Evolutionary conservation across 2,113 vertebrate species (phyloP).

Genomic region (Australoheros scitulus): DNA sequence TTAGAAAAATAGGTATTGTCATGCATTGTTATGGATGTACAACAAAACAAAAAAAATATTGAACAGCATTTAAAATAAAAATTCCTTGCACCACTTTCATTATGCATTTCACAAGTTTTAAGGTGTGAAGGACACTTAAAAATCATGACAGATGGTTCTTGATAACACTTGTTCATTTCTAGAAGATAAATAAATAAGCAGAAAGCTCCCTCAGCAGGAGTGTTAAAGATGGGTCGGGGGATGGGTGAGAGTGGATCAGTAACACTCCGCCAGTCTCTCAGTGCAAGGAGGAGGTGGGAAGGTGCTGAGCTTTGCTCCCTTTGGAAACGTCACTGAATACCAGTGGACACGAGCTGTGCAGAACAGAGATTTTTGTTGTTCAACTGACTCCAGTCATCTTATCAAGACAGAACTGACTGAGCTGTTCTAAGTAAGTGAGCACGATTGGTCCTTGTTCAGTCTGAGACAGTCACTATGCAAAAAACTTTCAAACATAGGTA

Average conservation of each 20-base stretch:
- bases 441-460: slow-evolving; percentile 15
- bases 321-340: slow-evolving; percentile 46
- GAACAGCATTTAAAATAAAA: neutral
- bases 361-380: slow-evolving; percentile 61
- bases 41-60: neutral
- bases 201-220: slow-evolving; percentile 39
- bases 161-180: slow-evolving; percentile 47
- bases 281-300: slow-evolving; percentile 15
- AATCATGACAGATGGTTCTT: slow-evolving; percentile 49
- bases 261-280: slow-evolving; percentile 30
- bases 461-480: neutral
- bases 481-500: slow-evolving; percentile 14
- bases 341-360: slow-evolving; percentile 49
- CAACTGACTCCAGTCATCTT: slow-evolving; percentile 54
- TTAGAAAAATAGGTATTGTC: neutral
- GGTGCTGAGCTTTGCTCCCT: slow-evolving; percentile 56
- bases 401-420: slow-evolving; percentile 53
- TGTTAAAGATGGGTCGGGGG: slow-evolving; percentile 7
- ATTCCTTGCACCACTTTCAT: slow-evolving; percentile 30
- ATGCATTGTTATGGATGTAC: neutral
- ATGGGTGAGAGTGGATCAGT: slow-evolving; percentile 43
- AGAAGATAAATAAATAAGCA: slow-evolving; percentile 55
- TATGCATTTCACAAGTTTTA: slow-evolving; percentile 40
- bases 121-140: slow-evolving; percentile 53
- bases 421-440: slow-evolving; percentile 41